Conservation (phyloP, 2,113 vertebrate species). For the Hiodon alosoides region DNA sequence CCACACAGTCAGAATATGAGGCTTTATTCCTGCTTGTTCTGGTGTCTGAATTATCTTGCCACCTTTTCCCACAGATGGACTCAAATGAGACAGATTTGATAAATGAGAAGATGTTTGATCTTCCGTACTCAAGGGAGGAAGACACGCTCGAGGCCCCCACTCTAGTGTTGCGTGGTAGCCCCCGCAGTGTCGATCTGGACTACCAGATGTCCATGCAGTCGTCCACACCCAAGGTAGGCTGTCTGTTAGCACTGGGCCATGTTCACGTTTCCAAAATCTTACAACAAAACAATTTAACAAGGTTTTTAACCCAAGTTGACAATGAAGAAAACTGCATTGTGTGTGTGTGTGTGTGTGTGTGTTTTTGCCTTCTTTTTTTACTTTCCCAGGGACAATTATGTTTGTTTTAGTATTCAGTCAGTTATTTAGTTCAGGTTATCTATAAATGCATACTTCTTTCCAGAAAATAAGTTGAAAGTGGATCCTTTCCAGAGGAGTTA, state of each 20-base stretch:
- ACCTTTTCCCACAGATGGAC: conserved; percentile 61
- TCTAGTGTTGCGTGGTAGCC: conserved; percentile 50
- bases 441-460: too few relatives aligned
- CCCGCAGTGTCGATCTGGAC: conserved; percentile 48
- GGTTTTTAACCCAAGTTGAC: not conserved
- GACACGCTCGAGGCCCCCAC: conserved; percentile 56
- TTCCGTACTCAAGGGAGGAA: conserved; percentile 51
- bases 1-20: not conserved
- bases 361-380: too few relatives aligned
- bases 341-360: too few relatives aligned
- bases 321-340: not conserved
- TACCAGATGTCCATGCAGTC: conserved; percentile 43
- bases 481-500: too few relatives aligned
- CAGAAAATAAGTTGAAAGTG: too few relatives aligned
- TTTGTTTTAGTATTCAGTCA: too few relatives aligned
- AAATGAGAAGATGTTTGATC: conserved; percentile 57
- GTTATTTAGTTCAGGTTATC: too few relatives aligned
- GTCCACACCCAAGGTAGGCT: conserved; percentile 61
- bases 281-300: not conserved
- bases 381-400: too few relatives aligned
- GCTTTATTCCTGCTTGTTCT: not conserved
- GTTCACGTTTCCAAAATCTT: not conserved
- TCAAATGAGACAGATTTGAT: conserved; percentile 56
- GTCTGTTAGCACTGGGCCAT: not conserved
- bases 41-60: not conserved